Evolutionary conservation across 2,113 vertebrate species (phyloP).

Genomic region (Lagopus muta): DNA sequence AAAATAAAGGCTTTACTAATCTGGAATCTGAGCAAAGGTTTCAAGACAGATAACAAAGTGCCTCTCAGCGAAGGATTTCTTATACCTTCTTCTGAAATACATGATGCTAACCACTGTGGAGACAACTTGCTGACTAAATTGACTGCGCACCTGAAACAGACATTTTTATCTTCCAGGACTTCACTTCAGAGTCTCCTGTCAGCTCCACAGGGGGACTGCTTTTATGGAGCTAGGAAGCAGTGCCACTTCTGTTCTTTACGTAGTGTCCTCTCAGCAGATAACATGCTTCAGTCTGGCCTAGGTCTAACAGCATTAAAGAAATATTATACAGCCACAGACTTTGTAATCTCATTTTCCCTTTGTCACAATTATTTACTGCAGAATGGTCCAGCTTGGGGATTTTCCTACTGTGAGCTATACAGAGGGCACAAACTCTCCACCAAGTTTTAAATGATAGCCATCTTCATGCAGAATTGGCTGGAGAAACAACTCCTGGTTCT

Average conservation of each 20-base stretch:
- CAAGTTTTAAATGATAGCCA: neutral
- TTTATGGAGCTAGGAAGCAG: neutral
- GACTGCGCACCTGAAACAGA: neutral
- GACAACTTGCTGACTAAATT: neutral
- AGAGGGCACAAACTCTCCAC: neutral
- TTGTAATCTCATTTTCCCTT: accelerated
- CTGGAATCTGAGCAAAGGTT: neutral
- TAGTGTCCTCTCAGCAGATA: neutral
- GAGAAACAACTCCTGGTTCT: neutral
- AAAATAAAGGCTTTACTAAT: neutral
- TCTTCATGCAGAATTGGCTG: neutral
- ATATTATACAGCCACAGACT: neutral
- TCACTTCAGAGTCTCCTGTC: neutral
- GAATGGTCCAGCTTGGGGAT: neutral
- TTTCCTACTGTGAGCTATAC: neutral
- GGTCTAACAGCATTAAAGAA: neutral
- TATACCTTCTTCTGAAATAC: neutral
- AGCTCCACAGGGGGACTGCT: neutral
- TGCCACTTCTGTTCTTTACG: neutral
- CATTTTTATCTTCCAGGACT: neutral
- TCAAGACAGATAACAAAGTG: neutral
- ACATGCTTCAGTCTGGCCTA: neutral
- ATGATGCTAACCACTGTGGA: neutral
- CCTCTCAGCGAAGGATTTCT: neutral
- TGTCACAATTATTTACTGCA: neutral